phyloP scores from a whole-genome alignment of 2,797 vertebrate genomes.

The Micromesistius poutassou region DNA sequence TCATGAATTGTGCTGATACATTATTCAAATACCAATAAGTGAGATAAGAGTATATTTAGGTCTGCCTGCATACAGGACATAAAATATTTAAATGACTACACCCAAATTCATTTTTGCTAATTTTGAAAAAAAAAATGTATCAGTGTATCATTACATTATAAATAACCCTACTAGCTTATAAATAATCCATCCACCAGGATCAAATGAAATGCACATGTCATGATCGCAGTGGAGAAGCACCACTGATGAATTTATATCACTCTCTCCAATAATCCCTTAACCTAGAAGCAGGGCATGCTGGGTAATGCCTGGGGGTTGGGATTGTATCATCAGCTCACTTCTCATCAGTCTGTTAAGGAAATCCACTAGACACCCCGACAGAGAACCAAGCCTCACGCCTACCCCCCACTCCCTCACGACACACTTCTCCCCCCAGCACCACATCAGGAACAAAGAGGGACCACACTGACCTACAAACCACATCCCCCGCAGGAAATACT shows the following conservation, averaged over 20 bases:
- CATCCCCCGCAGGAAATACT: slow-evolving; percentile 61
- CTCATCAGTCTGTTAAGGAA: slow-evolving; percentile 19
- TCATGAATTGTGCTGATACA: background rate
- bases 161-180: background rate
- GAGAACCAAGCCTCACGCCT: background rate
- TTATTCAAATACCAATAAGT: background rate
- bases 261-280: slow-evolving; percentile 59
- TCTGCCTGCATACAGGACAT: background rate
- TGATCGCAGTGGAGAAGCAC: background rate
- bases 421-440: slow-evolving; percentile 38
- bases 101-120: background rate
- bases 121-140: background rate
- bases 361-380: slow-evolving; percentile 6
- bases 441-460: slow-evolving; percentile 53
- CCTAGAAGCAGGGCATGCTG: slow-evolving; percentile 55
- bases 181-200: slow-evolving; percentile 4
- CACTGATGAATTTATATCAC: background rate
- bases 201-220: background rate
- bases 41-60: background rate
- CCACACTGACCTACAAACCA: slow-evolving; percentile 76
- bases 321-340: slow-evolving; percentile 16
- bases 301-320: slow-evolving; percentile 42
- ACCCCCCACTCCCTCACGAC: slow-evolving; percentile 25
- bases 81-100: background rate
- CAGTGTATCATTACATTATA: background rate